Conservation (phyloP, 2,113 vertebrate genomes). For the Hippolais icterina region DNA sequence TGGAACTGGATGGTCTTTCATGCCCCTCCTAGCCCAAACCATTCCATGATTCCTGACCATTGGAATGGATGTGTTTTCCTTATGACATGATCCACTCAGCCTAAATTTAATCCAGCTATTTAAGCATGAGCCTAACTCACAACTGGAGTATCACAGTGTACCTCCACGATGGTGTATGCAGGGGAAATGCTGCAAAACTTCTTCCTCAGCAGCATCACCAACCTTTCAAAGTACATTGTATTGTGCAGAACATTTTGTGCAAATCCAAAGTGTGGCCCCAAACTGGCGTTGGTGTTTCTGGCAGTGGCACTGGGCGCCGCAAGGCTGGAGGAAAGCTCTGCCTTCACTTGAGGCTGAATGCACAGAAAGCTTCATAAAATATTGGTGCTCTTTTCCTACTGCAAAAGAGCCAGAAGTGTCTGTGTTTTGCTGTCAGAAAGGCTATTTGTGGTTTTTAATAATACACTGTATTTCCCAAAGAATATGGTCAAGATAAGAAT, state of each 20-base stretch:
- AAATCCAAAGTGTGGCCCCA: not conserved
- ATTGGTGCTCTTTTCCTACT: not conserved
- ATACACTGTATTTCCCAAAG: not conserved
- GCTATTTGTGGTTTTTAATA: conserved; percentile 35
- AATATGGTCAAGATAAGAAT: not conserved
- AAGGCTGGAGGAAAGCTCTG: not conserved
- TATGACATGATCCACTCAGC: fast-evolving
- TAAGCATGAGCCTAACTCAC: not conserved
- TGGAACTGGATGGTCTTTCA: not conserved
- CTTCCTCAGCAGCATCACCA: not conserved
- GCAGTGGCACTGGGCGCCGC: fast-evolving
- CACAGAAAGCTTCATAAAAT: not conserved
- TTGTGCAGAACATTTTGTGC: not conserved
- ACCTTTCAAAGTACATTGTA: not conserved
- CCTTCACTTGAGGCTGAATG: not conserved
- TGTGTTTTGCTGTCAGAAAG: not conserved
- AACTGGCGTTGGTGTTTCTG: not conserved
- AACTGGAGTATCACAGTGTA: not conserved
- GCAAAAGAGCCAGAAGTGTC: not conserved
- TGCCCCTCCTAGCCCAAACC: not conserved
- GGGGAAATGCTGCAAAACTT: not conserved
- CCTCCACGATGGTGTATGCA: fast-evolving
- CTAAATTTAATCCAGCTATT: not conserved
- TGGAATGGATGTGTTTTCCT: fast-evolving
- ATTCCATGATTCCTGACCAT: not conserved